Evolutionary conservation across 64 coral and sea anemone genomes (phyloP), one percentile per base, ranked within the genome.

Genomic region (Anthopleura sola): DNA sequence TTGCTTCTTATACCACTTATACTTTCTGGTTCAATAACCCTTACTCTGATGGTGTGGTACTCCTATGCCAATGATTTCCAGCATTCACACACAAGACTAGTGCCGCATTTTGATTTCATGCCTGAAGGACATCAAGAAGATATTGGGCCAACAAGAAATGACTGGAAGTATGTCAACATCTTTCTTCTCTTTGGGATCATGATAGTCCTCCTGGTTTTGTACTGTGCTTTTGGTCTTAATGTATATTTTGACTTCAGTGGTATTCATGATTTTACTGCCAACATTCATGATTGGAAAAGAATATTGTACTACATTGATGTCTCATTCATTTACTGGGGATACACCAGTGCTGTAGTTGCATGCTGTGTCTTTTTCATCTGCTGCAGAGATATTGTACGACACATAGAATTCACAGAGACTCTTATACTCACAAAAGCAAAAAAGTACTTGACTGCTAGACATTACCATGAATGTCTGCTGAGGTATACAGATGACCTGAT

Each of bases 161-260:
- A 94, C 84, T 94, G 92, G 92, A 24, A 86, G 23, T 81, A 86
- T 47, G 86, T 82, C 18, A 90, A 90, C 44, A 21, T 87, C 11
- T 87, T 90, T 78, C 46, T 94, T 32, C 54, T 83, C 44, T 18
- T 94, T 74, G 92, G 88, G 12, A 21, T 94, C 40, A 76, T 58
- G 36, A 85, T 84, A 87, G 88, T 94, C 58, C 76, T 53, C 19
- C 16, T 87, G 28, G 83, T 86, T 78, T 44, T 86, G 29, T 90
- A 86, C 75, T 76, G 80, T 78, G 84, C 84, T 28, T 83, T 90
- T 81, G 75, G 64, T 49, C 57, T 86, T 10, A 84, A 94, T 86
- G 71, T 94, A 10, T 94, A 90, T 46, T 90, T 90, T 48, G 51
- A 90, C 56, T 94, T 94, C 75, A 76, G 31, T 90, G 88, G 84